Base-by-base conservation (phyloP, 2,113 vertebrate species). In the Hippocampus barbouri region DNA sequence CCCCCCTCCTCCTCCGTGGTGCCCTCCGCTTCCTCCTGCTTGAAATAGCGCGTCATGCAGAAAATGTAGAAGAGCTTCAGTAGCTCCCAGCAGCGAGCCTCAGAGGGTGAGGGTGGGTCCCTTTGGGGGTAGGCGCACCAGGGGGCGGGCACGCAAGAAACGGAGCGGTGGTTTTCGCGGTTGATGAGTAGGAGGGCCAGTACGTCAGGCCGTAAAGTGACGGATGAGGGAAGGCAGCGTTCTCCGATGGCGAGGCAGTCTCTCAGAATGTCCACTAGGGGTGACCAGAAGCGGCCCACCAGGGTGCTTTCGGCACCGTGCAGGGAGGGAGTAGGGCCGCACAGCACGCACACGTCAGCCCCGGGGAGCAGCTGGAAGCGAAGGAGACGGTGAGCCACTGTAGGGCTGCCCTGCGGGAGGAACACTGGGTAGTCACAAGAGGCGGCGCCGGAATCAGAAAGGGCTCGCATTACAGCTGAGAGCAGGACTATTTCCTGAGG, bases 351-450 rank as follows among this genome's bases (percentile, higher is more conserved):
- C 51, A 93, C 91, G 20, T 95, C 91, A 47, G 92, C 87, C 38
- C 93, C 92, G 0, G 93, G 94, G 6, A 97, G 93, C 68, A 97
- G 89, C 71, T 91, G 93, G 77, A 97, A 93, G 21, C 93, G 92
- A 53, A 97, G 89, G 7, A 97, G 92, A 20, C 96, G 92, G 67
- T 95, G 94, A 1, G 96, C 93, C 38, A 97, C 93, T 2, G 89
- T 95, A 57, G 96, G 96, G 72, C 96, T 97, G 49, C 95, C 94
- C 10, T 95, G 94, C 0, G 96, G 96, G 60, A 97, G 91, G 81
- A 96, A 97, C 69, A 97, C 90, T 0, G 96, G 96, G 76, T 94
- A 93, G 83, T 97, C 96, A 0, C 94, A 93, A 1, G 95, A 94
- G 0, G 91, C 73, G 2, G 92, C 90, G 4, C 89, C 90, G 0